These are phyloP conservation scores for Myopa tessellatipennis DNA, from an alignment of 2,888 invertebrate species.

Conservation along the genomic window DNA sequence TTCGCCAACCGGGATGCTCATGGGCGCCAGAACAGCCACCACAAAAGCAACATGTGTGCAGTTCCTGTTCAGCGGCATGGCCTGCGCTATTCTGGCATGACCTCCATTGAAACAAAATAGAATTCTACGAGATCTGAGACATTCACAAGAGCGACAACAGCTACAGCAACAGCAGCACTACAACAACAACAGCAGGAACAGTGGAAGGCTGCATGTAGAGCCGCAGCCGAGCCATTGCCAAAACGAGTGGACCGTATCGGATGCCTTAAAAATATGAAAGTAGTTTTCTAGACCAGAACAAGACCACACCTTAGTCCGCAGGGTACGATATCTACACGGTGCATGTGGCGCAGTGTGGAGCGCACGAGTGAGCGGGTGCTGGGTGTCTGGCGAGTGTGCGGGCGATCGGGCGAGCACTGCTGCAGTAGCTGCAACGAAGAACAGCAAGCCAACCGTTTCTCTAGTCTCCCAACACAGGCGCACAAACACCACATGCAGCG, in stretches of 20 bases:
- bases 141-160: conserved; percentile 20
- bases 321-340: conserved; percentile 27
- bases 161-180: conserved; percentile 24
- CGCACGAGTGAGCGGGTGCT: not conserved
- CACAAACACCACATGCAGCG: not conserved
- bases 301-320: conserved; percentile 59
- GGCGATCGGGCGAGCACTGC: not conserved
- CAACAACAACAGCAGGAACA: conserved; percentile 24
- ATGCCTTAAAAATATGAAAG: conserved; percentile 61
- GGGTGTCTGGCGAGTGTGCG: not conserved
- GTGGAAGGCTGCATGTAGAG: conserved; percentile 19
- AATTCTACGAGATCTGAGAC: conserved; percentile 24
- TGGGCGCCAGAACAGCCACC: not conserved
- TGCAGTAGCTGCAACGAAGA: conserved; percentile 6
- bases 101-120: conserved; percentile 31
- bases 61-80: conserved; percentile 24
- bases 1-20: not conserved
- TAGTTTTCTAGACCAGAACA: conserved; percentile 64
- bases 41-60: not conserved
- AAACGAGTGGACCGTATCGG: conserved; percentile 52
- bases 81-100: conserved; percentile 29
- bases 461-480: not conserved
- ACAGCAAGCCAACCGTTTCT: not conserved
- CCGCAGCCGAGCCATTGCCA: conserved; percentile 40
- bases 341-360: conserved; percentile 6